Percentiles rank a stretch among this genome's conserved stretches.
These are phyloP conservation scores for Poicephalus meyeri DNA, from an alignment of 2,113 vertebrate genomes.

Conservation along the genomic window DNA sequence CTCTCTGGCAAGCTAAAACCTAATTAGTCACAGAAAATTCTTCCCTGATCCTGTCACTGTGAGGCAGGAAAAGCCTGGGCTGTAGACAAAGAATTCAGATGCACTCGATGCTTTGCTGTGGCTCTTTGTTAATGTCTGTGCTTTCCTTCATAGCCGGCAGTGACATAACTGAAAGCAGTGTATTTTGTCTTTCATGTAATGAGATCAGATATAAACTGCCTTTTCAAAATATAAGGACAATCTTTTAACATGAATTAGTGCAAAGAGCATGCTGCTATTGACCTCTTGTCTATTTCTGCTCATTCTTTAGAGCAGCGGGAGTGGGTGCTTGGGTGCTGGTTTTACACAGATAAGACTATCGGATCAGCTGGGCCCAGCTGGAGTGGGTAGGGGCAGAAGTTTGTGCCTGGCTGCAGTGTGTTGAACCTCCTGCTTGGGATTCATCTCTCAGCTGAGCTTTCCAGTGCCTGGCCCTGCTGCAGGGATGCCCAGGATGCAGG, in stretches of 20 bases:
- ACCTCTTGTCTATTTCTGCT: background rate
- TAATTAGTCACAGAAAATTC: slow-evolving; percentile 92
- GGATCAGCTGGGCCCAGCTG: slow-evolving; percentile 43
- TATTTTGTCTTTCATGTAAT: background rate
- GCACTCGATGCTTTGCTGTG: slow-evolving; percentile 24
- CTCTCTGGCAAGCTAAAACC: slow-evolving; percentile 86
- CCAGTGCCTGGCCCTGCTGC: fast-evolving
- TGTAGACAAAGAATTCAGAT: slow-evolving; percentile 63
- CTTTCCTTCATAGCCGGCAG: background rate
- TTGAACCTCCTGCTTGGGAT: background rate
- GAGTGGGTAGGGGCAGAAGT: background rate
- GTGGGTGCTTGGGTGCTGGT: background rate
- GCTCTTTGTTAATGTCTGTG: background rate
- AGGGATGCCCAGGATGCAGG: background rate
- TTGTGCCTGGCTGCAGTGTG: background rate
- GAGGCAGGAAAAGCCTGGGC: slow-evolving; percentile 69
- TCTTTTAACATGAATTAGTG: background rate
- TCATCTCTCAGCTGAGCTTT: background rate
- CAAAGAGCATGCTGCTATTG: background rate
- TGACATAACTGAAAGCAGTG: background rate
- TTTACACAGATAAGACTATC: background rate
- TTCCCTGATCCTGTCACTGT: slow-evolving; percentile 82
- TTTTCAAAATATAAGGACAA: background rate
- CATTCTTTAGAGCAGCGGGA: background rate
- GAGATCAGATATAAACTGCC: background rate